Percentiles rank a stretch among this genome's conserved stretches.
Evolutionary conservation across 2,888 invertebrate genomes (phyloP).

Genomic region (Muschampia plurimacula): DNA sequence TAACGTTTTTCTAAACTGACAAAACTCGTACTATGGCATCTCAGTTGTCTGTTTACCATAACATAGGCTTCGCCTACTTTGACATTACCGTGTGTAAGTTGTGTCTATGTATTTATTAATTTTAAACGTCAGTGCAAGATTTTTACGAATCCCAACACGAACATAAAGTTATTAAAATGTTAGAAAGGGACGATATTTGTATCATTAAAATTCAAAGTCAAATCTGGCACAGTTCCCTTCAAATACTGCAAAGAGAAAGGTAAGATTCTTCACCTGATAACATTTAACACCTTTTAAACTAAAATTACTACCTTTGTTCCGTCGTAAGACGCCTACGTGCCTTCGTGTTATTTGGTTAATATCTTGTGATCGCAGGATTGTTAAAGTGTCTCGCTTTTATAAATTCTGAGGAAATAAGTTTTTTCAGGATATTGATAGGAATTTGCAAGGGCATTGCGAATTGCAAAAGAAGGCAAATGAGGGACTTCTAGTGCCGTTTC

Average conservation of each 20-base stretch:
- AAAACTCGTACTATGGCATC: too few relatives aligned
- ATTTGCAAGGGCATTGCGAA: neutral
- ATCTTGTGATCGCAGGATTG: constrained; percentile 2
- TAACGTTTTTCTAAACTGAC: too few relatives aligned
- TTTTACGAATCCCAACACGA: too few relatives aligned
- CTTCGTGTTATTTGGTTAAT: constrained; percentile 25
- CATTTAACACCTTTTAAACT: neutral
- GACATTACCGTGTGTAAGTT: too few relatives aligned
- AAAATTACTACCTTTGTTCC: neutral
- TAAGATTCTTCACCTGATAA: neutral
- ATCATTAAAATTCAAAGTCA: constrained; percentile 1
- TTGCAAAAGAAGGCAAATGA: too few relatives aligned
- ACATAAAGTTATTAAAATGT: too few relatives aligned
- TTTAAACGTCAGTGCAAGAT: too few relatives aligned
- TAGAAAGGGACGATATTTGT: neutral
- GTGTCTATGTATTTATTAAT: too few relatives aligned
- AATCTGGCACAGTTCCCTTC: neutral
- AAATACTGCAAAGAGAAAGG: constrained; percentile 16
- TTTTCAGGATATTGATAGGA: neutral
- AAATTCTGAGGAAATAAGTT: neutral
- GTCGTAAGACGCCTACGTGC: constrained; percentile 26
- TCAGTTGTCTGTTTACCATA: too few relatives aligned
- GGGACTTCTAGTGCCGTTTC: too few relatives aligned
- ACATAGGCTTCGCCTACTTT: too few relatives aligned
- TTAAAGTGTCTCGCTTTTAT: neutral